A percentile compares a stretch with the other conserved stretches of the same genome.
These are phyloP conservation scores for Netelia fuscicornis DNA, from an alignment of 2,888 invertebrate species.

Conservation along the genomic window DNA sequence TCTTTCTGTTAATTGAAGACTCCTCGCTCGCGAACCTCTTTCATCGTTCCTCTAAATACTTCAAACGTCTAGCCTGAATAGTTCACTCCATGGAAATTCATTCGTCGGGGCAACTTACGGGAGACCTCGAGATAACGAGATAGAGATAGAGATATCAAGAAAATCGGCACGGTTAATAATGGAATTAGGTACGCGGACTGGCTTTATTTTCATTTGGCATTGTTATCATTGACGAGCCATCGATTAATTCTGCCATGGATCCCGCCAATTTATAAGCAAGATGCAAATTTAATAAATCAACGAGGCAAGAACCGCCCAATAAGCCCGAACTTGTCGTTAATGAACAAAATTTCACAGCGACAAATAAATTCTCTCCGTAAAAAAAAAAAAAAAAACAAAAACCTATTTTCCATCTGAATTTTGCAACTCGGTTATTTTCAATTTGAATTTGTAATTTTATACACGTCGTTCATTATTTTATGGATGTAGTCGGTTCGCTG, in stretches of 20 bases:
- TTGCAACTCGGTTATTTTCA: no score
- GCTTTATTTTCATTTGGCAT: neutral
- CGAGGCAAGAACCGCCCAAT: neutral
- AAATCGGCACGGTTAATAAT: neutral
- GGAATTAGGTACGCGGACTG: neutral
- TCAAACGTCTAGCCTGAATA: constrained; percentile 5
- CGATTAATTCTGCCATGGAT: neutral
- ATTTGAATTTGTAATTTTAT: no score
- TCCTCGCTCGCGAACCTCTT: constrained; percentile 9
- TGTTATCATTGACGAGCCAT: neutral
- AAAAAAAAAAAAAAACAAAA: no score
- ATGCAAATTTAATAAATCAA: neutral
- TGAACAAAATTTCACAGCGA: neutral
- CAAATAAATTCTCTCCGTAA: no score
- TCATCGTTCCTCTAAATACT: constrained; percentile 21
- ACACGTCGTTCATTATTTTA: no score
- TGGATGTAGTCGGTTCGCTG: no score
- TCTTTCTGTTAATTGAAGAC: constrained; percentile 31
- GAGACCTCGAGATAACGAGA: neutral
- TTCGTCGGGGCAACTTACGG: neutral
- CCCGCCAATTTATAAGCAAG: neutral
- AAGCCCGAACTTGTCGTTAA: neutral
- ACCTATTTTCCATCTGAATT: no score
- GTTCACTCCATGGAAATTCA: neutral
- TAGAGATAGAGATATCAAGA: no score